Conservation (phyloP, 1,140 invertebrate species). For the Coenobita brevimanus region DNA sequence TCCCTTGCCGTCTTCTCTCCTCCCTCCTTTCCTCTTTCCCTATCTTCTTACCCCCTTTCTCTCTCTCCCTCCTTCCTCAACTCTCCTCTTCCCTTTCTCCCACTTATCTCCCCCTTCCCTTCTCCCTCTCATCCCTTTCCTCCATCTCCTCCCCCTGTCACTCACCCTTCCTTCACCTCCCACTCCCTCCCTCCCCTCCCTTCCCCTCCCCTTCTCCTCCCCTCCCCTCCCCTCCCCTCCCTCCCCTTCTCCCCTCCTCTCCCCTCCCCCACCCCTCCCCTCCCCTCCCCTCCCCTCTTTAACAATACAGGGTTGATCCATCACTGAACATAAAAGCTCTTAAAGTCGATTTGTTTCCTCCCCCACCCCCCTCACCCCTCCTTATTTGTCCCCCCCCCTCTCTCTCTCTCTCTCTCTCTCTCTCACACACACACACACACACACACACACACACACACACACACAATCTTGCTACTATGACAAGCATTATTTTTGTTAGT, state of each 20-base stretch:
- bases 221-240: neutral
- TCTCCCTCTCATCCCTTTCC: neutral
- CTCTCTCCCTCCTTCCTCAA: neutral
- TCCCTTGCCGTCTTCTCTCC: no score
- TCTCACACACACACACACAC: no score
- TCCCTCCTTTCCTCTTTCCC: neutral
- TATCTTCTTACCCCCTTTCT: neutral
- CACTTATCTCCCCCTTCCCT: neutral
- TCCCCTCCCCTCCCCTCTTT: neutral
- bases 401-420: slow-evolving; percentile 9
- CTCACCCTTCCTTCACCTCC: neutral
- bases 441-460: no score
- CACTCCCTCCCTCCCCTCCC: neutral
- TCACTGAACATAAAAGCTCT: no score
- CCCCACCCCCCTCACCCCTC: neutral
- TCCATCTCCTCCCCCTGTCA: neutral
- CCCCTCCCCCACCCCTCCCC: neutral
- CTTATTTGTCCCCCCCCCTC: neutral
- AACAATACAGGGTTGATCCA: no score
- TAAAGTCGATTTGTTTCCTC: neutral
- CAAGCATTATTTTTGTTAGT: no score
- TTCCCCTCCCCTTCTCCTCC: neutral
- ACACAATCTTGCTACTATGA: no score
- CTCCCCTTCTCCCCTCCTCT: neutral
- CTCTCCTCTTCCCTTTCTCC: no score